Percentiles rank a stretch among this genome's conserved stretches.
These are phyloP conservation scores for Mythimna vitellina DNA, from an alignment of 2,888 invertebrate species.

Conservation along the genomic window DNA sequence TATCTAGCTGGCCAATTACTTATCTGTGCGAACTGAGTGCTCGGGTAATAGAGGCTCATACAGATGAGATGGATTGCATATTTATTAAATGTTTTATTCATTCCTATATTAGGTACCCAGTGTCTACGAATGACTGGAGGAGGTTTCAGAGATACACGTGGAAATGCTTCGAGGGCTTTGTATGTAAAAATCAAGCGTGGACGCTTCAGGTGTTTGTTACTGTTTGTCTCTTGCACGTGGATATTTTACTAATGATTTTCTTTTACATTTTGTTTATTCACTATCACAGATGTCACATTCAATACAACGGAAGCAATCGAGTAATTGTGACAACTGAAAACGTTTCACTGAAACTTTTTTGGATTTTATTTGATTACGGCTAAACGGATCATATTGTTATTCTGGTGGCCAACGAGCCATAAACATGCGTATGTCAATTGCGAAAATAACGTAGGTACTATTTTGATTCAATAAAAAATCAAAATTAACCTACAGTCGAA, in stretches of 20 bases:
- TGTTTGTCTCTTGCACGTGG: conserved; percentile 4
- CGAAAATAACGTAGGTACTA: not conserved
- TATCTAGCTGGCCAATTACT: conserved; percentile 59
- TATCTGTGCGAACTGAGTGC: conserved; percentile 54
- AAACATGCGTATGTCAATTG: conserved; percentile 10
- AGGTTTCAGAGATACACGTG: conserved; percentile 14
- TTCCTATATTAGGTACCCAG: conserved; percentile 57
- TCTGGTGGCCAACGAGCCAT: conserved; percentile 31
- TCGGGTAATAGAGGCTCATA: conserved; percentile 69
- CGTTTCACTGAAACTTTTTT: conserved; percentile 11
- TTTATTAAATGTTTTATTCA: conserved; percentile 78
- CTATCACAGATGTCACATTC: conserved; percentile 7
- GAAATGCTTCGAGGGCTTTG: conserved; percentile 20
- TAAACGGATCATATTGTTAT: conserved; percentile 23
- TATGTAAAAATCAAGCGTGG: not conserved
- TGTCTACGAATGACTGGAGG: conserved; percentile 63
- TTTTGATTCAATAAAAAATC: conserved; percentile 7
- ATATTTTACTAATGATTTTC: not conserved
- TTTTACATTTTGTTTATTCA: not conserved
- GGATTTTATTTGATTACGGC: conserved; percentile 40
- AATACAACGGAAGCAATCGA: conserved; percentile 40
- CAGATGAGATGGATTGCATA: conserved; percentile 70
- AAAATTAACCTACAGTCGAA: not conserved
- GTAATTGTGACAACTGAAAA: conserved; percentile 30
- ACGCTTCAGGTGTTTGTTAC: not conserved